phyloP scores from a whole-genome alignment of 2,888 invertebrate genomes.

The Caradrina clavipalpis region DNA sequence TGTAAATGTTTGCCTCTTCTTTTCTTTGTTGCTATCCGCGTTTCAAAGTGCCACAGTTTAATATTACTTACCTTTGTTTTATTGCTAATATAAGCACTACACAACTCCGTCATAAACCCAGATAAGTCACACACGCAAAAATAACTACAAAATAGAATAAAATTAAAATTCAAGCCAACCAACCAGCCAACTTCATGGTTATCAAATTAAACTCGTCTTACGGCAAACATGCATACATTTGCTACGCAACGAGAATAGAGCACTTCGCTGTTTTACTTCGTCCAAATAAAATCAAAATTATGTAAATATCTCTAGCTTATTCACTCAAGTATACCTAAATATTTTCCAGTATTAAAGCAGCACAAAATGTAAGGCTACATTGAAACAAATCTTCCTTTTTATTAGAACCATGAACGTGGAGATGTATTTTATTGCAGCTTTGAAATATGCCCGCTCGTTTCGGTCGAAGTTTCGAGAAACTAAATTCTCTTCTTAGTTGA shows the following conservation, averaged over 20 bases:
- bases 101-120: slow-evolving; percentile 7
- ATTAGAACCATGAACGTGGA: slow-evolving; percentile 67
- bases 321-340: slow-evolving; percentile 50
- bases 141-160: slow-evolving; percentile 46
- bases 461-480: slow-evolving; percentile 62
- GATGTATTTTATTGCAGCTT: slow-evolving; percentile 68
- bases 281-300: slow-evolving; percentile 60
- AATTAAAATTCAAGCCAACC: slow-evolving; percentile 48
- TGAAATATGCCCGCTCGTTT: slow-evolving; percentile 66
- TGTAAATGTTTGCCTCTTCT: neutral
- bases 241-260: slow-evolving; percentile 39
- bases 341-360: slow-evolving; percentile 56
- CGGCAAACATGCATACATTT: slow-evolving; percentile 55
- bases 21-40: neutral
- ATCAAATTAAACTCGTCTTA: slow-evolving; percentile 52
- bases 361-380: slow-evolving; percentile 64
- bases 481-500: slow-evolving; percentile 59
- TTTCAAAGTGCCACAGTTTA: neutral
- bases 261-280: slow-evolving; percentile 34
- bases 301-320: slow-evolving; percentile 57
- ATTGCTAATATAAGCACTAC: neutral
- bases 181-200: slow-evolving; percentile 47
- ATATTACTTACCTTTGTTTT: neutral
- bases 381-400: slow-evolving; percentile 67
- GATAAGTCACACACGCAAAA: slow-evolving; percentile 21